Conservation (phyloP, 2,113 vertebrate genomes). For the Sus scrofa region T2T-Sscrofa CM000829.6:51181001-51181500, state of each 20-base stretch:
- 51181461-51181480: not conserved
- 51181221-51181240: not conserved
- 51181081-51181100: not conserved
- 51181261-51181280: not conserved
- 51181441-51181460: not conserved
- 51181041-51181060: not conserved
- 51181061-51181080: not conserved
- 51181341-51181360: not conserved
- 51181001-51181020: not conserved
- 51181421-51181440: not conserved
- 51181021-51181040: not conserved
- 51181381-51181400: not conserved
- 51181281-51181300: not conserved
- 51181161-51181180: not conserved
- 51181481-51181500: not conserved
- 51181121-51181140: not conserved
- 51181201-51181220: not conserved
- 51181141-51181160: not conserved
- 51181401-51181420: not conserved
- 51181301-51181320: not conserved
- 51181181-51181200: too few species aligned
- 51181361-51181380: not conserved
- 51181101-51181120: not conserved
- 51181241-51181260: not conserved
- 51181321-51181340: not conserved